A percentile compares a stretch with the other conserved stretches of the same genome.
Evolutionary conservation across 2,797 vertebrate species (phyloP).

Genomic region (Esox lucius): DNA sequence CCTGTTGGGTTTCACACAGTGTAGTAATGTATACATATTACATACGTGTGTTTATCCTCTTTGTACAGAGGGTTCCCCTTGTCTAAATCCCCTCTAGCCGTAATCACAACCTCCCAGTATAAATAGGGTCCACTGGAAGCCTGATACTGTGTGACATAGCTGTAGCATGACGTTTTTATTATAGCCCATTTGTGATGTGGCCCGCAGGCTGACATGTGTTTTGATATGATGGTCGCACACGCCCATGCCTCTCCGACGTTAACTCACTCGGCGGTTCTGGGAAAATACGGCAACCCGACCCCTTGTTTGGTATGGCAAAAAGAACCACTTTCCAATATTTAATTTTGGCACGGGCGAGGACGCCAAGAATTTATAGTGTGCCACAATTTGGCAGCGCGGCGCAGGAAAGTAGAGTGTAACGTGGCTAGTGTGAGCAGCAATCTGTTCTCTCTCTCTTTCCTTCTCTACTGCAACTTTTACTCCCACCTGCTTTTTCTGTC

Average conservation of each 20-base stretch:
- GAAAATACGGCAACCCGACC: constrained; percentile 62
- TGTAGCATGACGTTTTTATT: neutral
- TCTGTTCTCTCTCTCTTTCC: neutral
- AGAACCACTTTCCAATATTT: constrained; percentile 71
- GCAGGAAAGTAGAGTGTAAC: constrained; percentile 15
- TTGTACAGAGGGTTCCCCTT: neutral
- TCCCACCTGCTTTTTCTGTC: neutral
- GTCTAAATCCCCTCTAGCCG: neutral
- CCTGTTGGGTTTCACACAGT: neutral
- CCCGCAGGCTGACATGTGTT: neutral
- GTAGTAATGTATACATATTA: neutral
- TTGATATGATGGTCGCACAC: constrained; percentile 4
- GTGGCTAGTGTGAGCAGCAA: neutral
- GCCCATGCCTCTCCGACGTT: constrained; percentile 9
- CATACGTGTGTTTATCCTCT: neutral
- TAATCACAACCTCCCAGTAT: neutral
- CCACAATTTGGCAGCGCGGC: constrained; percentile 54
- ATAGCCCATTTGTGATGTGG: neutral
- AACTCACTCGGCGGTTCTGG: constrained; percentile 39
- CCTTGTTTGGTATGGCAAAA: constrained; percentile 72
- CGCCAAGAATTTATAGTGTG: constrained; percentile 69
- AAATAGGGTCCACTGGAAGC: neutral
- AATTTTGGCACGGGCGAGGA: constrained; percentile 57
- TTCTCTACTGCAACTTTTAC: neutral
- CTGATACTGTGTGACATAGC: neutral